Evolutionary conservation across 2,888 invertebrate species (phyloP).

Genomic region (Pecten maximus): DNA sequence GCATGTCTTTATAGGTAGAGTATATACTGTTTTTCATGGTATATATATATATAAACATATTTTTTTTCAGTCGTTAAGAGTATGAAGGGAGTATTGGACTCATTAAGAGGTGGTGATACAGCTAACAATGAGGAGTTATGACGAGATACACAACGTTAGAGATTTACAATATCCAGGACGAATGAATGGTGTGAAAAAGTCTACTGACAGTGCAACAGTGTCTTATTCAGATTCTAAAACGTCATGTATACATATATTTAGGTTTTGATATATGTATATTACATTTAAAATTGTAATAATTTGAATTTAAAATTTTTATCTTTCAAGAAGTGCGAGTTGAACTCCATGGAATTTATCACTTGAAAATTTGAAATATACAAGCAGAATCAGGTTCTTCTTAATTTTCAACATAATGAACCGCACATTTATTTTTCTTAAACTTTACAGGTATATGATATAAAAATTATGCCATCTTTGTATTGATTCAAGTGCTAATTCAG

Average conservation of each 20-base stretch:
- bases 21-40: neutral
- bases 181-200: neutral
- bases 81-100: slow-evolving; percentile 52
- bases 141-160: neutral
- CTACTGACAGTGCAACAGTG: neutral
- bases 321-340: neutral
- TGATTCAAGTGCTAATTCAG: neutral
- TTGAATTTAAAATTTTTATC: neutral
- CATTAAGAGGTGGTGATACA: neutral
- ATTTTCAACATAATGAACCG: neutral
- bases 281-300: neutral
- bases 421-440: neutral
- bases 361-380: neutral
- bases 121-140: neutral
- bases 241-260: neutral
- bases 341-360: neutral
- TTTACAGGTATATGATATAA: neutral
- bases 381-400: neutral
- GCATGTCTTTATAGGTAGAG: no score
- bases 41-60: slow-evolving; percentile 30
- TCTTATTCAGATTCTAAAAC: neutral
- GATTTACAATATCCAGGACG: neutral
- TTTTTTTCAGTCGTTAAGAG: slow-evolving; percentile 54
- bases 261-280: neutral
- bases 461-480: neutral